These are phyloP conservation scores for pig (Sus scrofa) DNA, from an alignment of 2,113 vertebrate genomes.

Conservation along the genomic window T2T-Sscrofa CM000812.6:224326501-224327000, in stretches of 20 bases:
- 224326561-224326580: conserved; percentile 12
- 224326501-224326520: background rate
- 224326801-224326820: background rate
- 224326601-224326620: background rate
- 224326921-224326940: too few species aligned
- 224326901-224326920: background rate
- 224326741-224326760: background rate
- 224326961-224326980: too few species aligned
- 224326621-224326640: conserved; percentile 9
- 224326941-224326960: too few species aligned
- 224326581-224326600: background rate
- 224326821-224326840: background rate
- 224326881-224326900: background rate
- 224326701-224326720: background rate
- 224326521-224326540: background rate
- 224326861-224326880: background rate
- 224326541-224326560: background rate
- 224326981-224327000: too few species aligned
- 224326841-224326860: background rate
- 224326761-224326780: background rate
- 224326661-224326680: background rate
- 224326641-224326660: background rate
- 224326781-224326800: background rate
- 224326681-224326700: background rate
- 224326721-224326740: background rate